phyloP scores from a whole-genome alignment of 1,140 invertebrate genomes.

The Platorchestia sp. region DNA sequence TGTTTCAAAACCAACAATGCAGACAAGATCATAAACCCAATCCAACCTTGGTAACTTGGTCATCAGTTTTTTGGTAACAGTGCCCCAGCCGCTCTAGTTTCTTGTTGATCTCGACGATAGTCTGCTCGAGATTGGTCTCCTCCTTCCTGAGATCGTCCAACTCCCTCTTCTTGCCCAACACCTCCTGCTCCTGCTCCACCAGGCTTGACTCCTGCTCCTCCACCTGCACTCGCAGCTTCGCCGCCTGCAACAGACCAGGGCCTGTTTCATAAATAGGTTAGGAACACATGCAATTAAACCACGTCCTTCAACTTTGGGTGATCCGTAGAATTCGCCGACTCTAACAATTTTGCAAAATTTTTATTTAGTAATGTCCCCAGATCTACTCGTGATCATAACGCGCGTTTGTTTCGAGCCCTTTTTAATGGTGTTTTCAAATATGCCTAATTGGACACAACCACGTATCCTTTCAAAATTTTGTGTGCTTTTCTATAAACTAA shows the following conservation, averaged over 20 bases:
- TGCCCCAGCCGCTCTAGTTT: slow-evolving; percentile 4
- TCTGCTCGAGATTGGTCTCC: slow-evolving; percentile 16
- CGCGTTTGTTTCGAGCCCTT: no score
- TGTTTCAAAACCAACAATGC: not conserved
- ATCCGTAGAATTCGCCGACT: not conserved
- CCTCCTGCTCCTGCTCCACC: slow-evolving; percentile 21
- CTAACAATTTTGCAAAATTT: not conserved
- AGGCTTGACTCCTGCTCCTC: slow-evolving; percentile 43
- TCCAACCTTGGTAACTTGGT: slow-evolving; percentile 18
- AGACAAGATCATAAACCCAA: not conserved
- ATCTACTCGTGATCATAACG: no score
- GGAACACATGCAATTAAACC: not conserved
- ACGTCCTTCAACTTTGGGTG: not conserved
- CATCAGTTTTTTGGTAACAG: slow-evolving; percentile 20
- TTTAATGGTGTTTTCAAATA: no score
- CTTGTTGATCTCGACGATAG: slow-evolving; percentile 34
- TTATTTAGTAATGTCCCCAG: no score
- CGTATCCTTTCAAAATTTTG: no score
- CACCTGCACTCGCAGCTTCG: slow-evolving; percentile 38
- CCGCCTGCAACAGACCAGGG: not conserved
- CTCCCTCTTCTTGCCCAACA: slow-evolving; percentile 40
- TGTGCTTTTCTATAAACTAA: no score
- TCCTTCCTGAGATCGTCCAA: slow-evolving; percentile 32
- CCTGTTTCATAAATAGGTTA: not conserved
- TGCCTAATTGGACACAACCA: no score